Base-by-base conservation (phyloP, 64 coral and sea anemone genomes). In the Montipora cactus region DNA sequence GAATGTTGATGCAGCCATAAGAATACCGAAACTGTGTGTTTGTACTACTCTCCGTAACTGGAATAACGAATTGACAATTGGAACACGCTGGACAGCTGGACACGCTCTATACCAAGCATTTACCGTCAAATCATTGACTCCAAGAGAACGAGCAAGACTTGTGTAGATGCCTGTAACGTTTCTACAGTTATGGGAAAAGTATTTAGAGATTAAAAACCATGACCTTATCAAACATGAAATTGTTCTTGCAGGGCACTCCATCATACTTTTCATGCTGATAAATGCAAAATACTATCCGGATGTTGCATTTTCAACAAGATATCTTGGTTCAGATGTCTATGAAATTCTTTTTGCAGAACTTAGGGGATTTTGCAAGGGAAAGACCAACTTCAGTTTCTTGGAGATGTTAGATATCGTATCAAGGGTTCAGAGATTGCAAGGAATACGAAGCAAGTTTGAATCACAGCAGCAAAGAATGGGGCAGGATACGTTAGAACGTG, bases 1-100 rank as follows among this genome's bases (percentile, higher is more conserved):
- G 61, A 93, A 93, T 87, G 92, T 93, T 48, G 44, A 72, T 16
- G 92, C 92, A 44, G 92, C 92, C 1, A 55, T 55, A 55, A 55
- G 79, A 75, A 46, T 37, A 73, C 19, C 1, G 70, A 73, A 73
- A 73, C 19, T 20, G 21, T 20, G 21, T 23, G 70, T 73, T 23
- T 18, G 51, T 18, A 25, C 21, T 73, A 5, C 19, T 25, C 25
- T 73, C 19, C 19, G 21, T 20, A 25, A 73, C 4, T 73, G 70
- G 70, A 73, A 25, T 73, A 20, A 73, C 16, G 25, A 28, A 1
- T 73, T 23, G 21, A 73, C 70, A 23, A 73, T 21, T 73, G 70
- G 70, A 73, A 73, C 70, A 5, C 19, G 8, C 5, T 8, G 8
- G 4, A 73, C 19, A 73, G 21, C 21, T 20, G 70, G 18, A 25